Conservation (phyloP, 2,113 vertebrate genomes). For the Acanthisitta chloris region DNA sequence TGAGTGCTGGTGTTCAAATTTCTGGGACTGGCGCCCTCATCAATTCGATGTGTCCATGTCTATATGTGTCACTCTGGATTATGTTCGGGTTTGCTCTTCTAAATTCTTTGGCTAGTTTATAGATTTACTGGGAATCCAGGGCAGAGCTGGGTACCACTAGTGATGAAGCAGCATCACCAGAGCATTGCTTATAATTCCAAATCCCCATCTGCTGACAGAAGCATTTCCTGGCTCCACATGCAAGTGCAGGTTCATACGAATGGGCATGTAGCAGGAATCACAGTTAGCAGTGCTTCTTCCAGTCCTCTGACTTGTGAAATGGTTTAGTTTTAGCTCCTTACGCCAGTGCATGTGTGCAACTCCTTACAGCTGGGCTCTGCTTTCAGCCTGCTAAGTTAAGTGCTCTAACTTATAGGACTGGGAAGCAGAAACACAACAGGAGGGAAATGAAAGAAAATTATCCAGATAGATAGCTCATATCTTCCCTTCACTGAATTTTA, state of each 20-base stretch:
- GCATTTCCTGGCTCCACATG: neutral
- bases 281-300: neutral
- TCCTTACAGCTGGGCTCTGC: neutral
- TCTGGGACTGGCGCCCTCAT: neutral
- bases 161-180: neutral
- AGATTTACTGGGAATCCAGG: neutral
- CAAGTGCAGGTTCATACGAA: neutral
- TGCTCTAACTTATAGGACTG: neutral
- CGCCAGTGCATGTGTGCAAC: neutral
- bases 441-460: neutral
- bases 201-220: neutral
- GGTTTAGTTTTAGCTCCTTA: neutral
- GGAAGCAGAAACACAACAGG: neutral
- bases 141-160: neutral
- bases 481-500: neutral
- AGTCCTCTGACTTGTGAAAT: neutral
- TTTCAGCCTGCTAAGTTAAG: neutral
- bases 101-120: neutral
- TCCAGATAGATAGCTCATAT: neutral
- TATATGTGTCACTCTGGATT: neutral
- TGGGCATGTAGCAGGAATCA: neutral
- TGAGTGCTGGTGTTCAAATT: neutral
- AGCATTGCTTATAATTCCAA: neutral
- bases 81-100: neutral
- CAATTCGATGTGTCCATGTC: neutral